Conservation (phyloP, 2,888 invertebrate species). For the Bellardia pandia region DNA sequence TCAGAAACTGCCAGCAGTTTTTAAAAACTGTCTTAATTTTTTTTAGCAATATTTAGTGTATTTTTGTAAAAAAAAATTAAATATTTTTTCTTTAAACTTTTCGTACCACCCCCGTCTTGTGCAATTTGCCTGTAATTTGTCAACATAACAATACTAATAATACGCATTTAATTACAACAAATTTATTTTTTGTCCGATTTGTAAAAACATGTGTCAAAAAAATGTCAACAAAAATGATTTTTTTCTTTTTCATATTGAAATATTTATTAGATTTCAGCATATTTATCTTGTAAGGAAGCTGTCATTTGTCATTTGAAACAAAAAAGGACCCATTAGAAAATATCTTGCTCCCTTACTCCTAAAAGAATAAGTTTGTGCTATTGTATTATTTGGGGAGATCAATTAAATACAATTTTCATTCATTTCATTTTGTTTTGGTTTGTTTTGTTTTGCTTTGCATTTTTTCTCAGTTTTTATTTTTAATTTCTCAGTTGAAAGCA, state of each 20-base stretch:
- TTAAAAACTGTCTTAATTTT: too few relatives aligned
- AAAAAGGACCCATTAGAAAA: not conserved
- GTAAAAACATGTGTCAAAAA: conserved; percentile 32
- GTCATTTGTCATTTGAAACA: conserved; percentile 31
- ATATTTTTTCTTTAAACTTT: not conserved
- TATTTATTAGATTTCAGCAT: conserved; percentile 33
- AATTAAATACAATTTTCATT: conserved; percentile 51
- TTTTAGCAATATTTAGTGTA: too few relatives aligned
- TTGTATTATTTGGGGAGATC: conserved; percentile 15
- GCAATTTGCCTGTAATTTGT: not conserved
- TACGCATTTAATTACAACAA: conserved; percentile 10
- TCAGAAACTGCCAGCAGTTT: too few relatives aligned
- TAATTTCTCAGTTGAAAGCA: conserved; percentile 61
- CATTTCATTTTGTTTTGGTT: conserved; percentile 7
- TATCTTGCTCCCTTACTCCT: not conserved
- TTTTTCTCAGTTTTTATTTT: conserved; percentile 12
- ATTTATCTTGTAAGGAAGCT: conserved; percentile 23
- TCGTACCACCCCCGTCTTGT: too few relatives aligned
- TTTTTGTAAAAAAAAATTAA: too few relatives aligned
- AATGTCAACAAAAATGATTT: not conserved
- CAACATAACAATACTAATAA: conserved; percentile 7
- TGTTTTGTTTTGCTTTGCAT: not conserved
- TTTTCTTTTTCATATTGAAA: not conserved
- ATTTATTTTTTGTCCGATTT: not conserved
- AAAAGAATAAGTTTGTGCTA: not conserved